Percentiles rank a stretch among this genome's conserved stretches.
phyloP scores from a whole-genome alignment of 2,113 vertebrate species.

The Tympanuchus pallidicinctus region DNA sequence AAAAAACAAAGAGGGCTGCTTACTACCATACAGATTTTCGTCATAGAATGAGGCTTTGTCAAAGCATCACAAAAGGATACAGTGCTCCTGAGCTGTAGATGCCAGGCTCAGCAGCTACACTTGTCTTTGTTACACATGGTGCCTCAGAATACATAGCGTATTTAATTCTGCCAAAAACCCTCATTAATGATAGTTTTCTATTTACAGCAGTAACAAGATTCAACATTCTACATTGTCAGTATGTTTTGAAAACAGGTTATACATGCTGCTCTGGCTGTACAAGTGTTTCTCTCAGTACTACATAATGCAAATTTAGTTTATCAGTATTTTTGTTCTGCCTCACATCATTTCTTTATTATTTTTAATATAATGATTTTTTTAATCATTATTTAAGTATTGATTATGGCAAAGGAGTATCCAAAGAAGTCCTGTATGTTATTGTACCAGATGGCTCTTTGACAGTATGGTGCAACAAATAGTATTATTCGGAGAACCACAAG shows the following conservation, averaged over 20 bases:
- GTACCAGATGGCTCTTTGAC: not conserved
- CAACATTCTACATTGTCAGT: not conserved
- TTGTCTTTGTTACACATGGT: not conserved
- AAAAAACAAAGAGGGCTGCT: not conserved
- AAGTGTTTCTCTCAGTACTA: not conserved
- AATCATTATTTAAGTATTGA: not conserved
- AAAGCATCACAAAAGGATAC: not conserved
- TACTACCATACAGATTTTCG: not conserved
- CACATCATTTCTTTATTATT: not conserved
- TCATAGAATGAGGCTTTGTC: not conserved
- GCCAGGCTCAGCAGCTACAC: not conserved
- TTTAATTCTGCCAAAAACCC: not conserved
- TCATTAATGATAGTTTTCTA: not conserved
- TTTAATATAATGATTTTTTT: not conserved
- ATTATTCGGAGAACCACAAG: not conserved
- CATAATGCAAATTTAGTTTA: not conserved
- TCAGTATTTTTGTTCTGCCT: not conserved
- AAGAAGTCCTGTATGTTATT: not conserved
- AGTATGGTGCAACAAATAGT: not conserved
- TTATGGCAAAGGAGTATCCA: not conserved
- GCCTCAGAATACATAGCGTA: not conserved
- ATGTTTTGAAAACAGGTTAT: not conserved
- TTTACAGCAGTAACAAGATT: not conserved
- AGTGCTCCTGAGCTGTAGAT: rapidly evolving
- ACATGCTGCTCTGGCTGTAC: not conserved